Conservation (phyloP, 2,888 invertebrate genomes). For the Sarcophaga subvicina region DNA sequence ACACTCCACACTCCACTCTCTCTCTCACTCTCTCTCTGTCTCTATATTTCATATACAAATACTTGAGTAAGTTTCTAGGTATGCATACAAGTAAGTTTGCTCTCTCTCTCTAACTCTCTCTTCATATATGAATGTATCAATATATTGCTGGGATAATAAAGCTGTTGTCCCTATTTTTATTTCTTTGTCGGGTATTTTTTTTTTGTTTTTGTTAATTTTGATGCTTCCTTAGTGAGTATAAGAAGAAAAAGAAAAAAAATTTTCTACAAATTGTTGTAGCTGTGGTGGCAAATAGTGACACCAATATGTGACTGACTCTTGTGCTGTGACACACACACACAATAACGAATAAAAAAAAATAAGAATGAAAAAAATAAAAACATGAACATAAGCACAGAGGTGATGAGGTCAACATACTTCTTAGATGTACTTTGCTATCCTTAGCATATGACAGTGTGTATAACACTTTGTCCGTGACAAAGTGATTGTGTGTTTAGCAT, state of each 20-base stretch:
- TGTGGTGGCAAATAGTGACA: not conserved
- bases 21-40: not conserved
- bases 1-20: not conserved
- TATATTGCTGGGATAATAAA: constrained; percentile 38
- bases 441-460: no score
- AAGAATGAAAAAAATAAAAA: not conserved
- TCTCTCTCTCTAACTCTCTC: no score
- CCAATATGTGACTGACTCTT: not conserved
- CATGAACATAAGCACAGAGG: constrained; percentile 4
- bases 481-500: not conserved
- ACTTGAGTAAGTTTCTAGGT: no score
- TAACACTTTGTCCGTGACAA: no score
- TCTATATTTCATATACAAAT: no score
- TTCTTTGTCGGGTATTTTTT: not conserved
- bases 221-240: no score
- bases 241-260: no score
- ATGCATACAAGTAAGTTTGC: no score
- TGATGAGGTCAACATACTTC: constrained; percentile 58
- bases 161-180: not conserved
- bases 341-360: no score
- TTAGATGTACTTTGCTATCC: constrained; percentile 6
- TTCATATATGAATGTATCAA: not conserved
- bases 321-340: not conserved
- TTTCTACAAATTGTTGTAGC: not conserved
- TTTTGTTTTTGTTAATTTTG: not conserved